Evolutionary conservation across 2,797 vertebrate genomes (phyloP), one percentile per base, ranked within the genome.

Genomic region (Gobio occitaniae): DNA sequence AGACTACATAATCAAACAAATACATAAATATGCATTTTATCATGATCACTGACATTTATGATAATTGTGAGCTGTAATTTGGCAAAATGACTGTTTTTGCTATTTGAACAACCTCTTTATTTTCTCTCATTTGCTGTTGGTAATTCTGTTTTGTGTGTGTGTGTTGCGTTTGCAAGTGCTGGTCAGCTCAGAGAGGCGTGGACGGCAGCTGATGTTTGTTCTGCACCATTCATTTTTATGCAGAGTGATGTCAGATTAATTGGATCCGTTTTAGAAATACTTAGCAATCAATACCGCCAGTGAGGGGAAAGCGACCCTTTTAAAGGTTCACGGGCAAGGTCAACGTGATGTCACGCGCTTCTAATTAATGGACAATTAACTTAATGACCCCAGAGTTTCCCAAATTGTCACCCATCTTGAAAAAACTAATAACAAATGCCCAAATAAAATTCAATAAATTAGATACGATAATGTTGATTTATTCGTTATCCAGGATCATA

Each of bases 301-400:
- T 59, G 78, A 74, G 78, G 65, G 89, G 86, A 89, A 90, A 89
- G 90, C 88, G 85, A 83, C 86, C 90, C 87, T 89, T 90, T 91
- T 88, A 88, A 89, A 90, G 90, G 92, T 93, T 93, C 90, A 93
- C 81, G 89, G 86, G 79, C 91, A 86, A 90, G 91, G 92, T 93
- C 92, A 93, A 87, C 86, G 86, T 90, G 91, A 92, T 90, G 88
- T 93, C 92, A 93, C 78, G 86, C 84, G 85, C 88, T 87, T 91
- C 92, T 91, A 93, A 94, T 94, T 93, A 94, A 93, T 91, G 88
- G 91, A 76, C 92, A 92, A 91, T 94, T 93, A 91, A 90, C 90
- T 92, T 92, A 91, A 94, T 94, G 90, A 91, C 86, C 84, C 80
- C 47, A 44, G 50, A 54, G 76, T 83, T 74, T 63, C 12, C 84